Conservation (phyloP, 2,113 vertebrate species). For the Tichodroma muraria region DNA sequence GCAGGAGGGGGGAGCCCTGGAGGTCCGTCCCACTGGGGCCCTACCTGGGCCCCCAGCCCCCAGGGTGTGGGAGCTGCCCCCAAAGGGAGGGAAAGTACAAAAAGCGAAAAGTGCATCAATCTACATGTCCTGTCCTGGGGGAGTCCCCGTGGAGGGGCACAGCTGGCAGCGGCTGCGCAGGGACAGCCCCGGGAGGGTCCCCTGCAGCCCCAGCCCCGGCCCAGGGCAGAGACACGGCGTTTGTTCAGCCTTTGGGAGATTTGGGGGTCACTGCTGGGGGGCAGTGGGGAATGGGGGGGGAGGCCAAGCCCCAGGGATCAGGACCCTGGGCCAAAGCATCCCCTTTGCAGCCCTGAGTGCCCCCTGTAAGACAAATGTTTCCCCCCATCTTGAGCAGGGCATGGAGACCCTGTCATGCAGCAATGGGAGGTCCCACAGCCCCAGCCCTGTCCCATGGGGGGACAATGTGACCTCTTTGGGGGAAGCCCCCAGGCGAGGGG, state of each 20-base stretch:
- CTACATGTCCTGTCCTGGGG: background rate
- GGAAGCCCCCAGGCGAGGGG: background rate
- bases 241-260: background rate
- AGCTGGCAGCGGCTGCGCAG: background rate
- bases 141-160: background rate
- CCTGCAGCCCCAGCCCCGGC: background rate
- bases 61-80: background rate
- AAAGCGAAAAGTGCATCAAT: slow-evolving; percentile 50
- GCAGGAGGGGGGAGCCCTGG: background rate
- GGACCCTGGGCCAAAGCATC: background rate
- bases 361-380: background rate
- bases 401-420: background rate
- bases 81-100: background rate
- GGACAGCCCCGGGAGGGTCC: background rate
- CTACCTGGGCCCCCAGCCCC: background rate
- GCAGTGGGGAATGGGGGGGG: background rate
- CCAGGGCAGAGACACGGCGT: background rate
- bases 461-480: background rate
- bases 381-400: background rate
- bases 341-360: background rate
- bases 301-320: background rate
- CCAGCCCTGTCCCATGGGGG: background rate
- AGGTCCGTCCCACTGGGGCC: background rate
- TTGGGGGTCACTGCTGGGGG: background rate
- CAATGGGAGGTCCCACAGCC: background rate